phyloP scores from a whole-genome alignment of 1,140 invertebrate species.

The Cydia strobilella region DNA sequence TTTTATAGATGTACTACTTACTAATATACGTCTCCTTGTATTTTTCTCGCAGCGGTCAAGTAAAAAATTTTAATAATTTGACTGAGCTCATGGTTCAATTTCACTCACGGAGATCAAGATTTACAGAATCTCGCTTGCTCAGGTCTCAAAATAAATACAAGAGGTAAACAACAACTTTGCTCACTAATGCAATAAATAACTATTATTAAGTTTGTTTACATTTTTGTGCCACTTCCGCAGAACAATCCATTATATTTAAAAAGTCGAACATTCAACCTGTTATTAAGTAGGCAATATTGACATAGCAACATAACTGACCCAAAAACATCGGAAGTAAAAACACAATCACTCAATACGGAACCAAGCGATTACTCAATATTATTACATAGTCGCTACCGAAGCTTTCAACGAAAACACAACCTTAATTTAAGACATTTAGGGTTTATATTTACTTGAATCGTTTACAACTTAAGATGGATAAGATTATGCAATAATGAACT shows the following conservation, averaged over 20 bases:
- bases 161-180: no score
- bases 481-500: not conserved
- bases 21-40: no score
- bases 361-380: not conserved
- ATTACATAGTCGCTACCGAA: not conserved
- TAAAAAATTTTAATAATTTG: no score
- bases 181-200: no score
- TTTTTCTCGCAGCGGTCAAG: no score
- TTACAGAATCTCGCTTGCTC: no score
- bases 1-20: no score
- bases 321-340: conserved; percentile 21
- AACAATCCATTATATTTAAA: not conserved
- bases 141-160: no score
- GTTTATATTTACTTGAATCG: not conserved
- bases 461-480: not conserved
- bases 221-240: not conserved
- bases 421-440: not conserved
- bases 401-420: not conserved
- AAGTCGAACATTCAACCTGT: not conserved
- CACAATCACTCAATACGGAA: not conserved
- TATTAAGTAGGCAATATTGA: conserved; percentile 5
- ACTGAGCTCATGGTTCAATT: no score
- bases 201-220: not conserved
- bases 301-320: conserved; percentile 3
- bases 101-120: no score